Evolutionary conservation across 2,888 invertebrate genomes (phyloP).

Genomic region (Torymus aiolomorphi): DNA sequence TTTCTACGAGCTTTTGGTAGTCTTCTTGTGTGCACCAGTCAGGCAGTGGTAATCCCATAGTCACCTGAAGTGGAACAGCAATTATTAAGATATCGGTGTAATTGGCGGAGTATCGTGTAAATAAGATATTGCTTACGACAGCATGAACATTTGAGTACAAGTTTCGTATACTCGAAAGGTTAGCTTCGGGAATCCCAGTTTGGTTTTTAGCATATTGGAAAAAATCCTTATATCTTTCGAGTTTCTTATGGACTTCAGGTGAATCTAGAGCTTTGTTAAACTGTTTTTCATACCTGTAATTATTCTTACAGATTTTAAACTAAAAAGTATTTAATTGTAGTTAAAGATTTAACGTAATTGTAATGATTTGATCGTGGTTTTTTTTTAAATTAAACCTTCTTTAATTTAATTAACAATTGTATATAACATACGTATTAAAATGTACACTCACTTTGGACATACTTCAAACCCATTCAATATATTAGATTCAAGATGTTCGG

Average conservation of each 20-base stretch:
- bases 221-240: slow-evolving; percentile 10
- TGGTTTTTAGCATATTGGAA: background rate
- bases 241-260: background rate
- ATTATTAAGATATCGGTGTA: no score
- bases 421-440: no score
- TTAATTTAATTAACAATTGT: no score
- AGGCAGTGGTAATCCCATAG: slow-evolving; percentile 7
- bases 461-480: no score
- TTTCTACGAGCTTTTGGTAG: background rate
- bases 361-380: no score
- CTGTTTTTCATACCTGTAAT: background rate
- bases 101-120: no score
- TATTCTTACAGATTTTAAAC: background rate
- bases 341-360: no score
- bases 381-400: no score
- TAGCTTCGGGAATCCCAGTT: background rate
- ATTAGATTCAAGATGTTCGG: background rate
- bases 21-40: slow-evolving; percentile 5
- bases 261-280: background rate
- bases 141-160: background rate
- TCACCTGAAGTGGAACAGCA: background rate
- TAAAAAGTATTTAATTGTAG: background rate
- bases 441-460: no score
- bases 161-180: no score
- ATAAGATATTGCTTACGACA: background rate